Evolutionary conservation across 2,113 vertebrate species (phyloP).

Genomic region (Hemicordylus capensis): DNA sequence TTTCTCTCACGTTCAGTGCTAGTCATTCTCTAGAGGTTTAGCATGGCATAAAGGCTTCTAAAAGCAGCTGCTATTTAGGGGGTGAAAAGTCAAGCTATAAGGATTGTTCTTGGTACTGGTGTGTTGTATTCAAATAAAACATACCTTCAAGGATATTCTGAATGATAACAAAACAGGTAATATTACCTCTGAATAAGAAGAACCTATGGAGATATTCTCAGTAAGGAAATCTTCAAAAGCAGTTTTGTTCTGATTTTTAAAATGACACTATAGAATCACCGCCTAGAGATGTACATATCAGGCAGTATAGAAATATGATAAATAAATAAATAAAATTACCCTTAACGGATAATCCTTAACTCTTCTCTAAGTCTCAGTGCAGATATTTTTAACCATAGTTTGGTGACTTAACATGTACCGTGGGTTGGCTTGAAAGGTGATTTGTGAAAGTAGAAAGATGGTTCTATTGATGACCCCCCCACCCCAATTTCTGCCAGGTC

Average conservation of each 20-base stretch:
- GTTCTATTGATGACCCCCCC: too few species aligned
- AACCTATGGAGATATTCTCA: not conserved
- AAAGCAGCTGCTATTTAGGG: conserved; percentile 15
- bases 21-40: conserved; percentile 63
- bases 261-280: too few species aligned
- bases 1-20: conserved; percentile 73
- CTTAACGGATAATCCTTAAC: too few species aligned
- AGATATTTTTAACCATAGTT: too few species aligned
- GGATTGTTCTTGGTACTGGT: not conserved
- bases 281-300: too few species aligned
- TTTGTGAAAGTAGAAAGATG: too few species aligned
- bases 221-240: not conserved
- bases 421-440: too few species aligned
- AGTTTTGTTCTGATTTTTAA: too few species aligned
- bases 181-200: not conserved
- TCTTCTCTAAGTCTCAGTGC: too few species aligned
- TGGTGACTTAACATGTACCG: not conserved
- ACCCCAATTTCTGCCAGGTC: too few species aligned
- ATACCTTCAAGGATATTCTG: not conserved
- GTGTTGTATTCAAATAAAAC: accelerated
- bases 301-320: too few species aligned
- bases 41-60: conserved; percentile 48
- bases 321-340: too few species aligned
- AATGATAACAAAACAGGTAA: not conserved
- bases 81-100: not conserved